Conservation (phyloP, 2,888 invertebrate genomes). For the Ochlodes sylvanus region DNA sequence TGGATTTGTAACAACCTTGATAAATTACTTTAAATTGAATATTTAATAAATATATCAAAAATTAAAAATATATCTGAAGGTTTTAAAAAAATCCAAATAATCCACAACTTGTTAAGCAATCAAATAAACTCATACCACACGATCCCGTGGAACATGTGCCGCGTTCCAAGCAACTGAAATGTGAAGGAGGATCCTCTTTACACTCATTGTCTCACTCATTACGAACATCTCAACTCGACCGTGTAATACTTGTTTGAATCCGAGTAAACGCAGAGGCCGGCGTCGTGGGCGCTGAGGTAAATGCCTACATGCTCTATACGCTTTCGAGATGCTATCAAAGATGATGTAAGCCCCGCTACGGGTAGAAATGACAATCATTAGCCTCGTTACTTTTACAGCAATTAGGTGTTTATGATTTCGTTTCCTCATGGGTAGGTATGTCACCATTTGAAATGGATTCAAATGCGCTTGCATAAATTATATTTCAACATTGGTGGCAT, state of each 20-base stretch:
- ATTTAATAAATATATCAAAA: too few relatives aligned
- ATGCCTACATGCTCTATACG: conserved; percentile 75
- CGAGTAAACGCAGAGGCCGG: conserved; percentile 65
- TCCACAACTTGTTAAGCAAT: too few relatives aligned
- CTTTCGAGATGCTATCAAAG: conserved; percentile 75
- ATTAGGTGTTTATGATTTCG: conserved; percentile 49
- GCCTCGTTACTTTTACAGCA: conserved; percentile 50
- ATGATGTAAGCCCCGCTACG: conserved; percentile 54
- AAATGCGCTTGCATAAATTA: conserved; percentile 11
- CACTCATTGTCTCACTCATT: conserved; percentile 59
- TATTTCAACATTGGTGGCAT: not conserved
- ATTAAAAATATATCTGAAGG: too few relatives aligned
- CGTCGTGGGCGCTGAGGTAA: conserved; percentile 74
- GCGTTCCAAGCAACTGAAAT: conserved; percentile 49
- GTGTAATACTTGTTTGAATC: conserved; percentile 72
- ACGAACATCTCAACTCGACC: conserved; percentile 68
- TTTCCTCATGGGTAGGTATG: conserved; percentile 13
- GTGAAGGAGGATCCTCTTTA: conserved; percentile 59
- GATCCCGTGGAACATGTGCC: conserved; percentile 33
- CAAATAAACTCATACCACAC: too few relatives aligned
- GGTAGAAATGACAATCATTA: conserved; percentile 63
- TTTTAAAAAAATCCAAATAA: too few relatives aligned
- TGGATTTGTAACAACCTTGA: too few relatives aligned
- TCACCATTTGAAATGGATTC: conserved; percentile 20
- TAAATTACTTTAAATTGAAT: too few relatives aligned